Evolutionary conservation across 2,113 vertebrate genomes (phyloP).

Genomic region (Polypterus senegalus): DNA sequence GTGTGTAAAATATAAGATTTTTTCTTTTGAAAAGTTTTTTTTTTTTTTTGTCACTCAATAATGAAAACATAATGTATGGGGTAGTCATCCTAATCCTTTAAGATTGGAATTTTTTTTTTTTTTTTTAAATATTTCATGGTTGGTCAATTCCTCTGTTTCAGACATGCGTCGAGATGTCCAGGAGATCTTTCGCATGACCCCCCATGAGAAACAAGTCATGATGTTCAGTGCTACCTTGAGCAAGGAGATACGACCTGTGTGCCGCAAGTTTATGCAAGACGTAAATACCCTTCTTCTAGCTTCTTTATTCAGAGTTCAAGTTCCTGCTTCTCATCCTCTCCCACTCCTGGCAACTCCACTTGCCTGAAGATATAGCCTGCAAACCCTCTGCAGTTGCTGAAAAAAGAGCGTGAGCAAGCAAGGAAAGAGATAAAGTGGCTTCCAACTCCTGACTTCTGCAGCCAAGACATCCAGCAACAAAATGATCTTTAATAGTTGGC

Average conservation of each 20-base stretch:
- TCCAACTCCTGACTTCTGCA: background rate
- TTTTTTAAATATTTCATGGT: no score
- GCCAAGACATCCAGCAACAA: background rate
- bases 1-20: no score
- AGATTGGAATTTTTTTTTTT: no score
- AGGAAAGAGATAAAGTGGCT: background rate
- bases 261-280: constrained; percentile 80
- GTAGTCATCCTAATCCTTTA: no score
- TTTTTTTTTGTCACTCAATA: no score
- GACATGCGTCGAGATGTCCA: constrained; percentile 74
- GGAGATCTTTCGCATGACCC: constrained; percentile 74
- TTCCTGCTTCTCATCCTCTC: constrained; percentile 31
- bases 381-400: constrained; percentile 9
- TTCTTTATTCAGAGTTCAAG: constrained; percentile 39
- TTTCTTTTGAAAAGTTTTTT: no score
- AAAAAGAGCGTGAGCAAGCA: background rate
- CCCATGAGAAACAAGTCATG: constrained; percentile 76
- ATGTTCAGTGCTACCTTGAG: constrained; percentile 77
- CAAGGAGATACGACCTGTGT: constrained; percentile 71
- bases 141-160: constrained; percentile 14
- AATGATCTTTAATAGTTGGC: no score
- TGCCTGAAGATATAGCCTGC: no score
- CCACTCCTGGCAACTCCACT: constrained; percentile 6
- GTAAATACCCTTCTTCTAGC: constrained; percentile 55
- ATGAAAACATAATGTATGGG: no score